Evolutionary conservation across 2,113 vertebrate species (phyloP).

Genomic region (Pollimyrus isidori): DNA sequence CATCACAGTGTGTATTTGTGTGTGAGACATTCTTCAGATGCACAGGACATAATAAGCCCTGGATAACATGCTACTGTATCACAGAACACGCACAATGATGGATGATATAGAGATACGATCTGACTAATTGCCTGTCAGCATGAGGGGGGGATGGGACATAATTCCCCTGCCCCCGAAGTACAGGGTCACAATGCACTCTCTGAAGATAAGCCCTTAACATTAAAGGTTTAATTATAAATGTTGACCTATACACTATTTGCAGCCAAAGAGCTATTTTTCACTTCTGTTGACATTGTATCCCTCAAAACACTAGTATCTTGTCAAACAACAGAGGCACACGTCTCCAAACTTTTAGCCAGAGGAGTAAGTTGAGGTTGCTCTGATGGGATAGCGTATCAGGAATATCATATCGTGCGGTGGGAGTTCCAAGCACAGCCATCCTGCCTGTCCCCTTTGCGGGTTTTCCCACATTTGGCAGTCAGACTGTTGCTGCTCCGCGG

Average conservation of each 20-base stretch:
- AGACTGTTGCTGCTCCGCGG: neutral
- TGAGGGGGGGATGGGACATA: neutral
- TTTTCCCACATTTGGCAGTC: slow-evolving; percentile 6
- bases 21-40: neutral
- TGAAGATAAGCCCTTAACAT: neutral
- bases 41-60: neutral
- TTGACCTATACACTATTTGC: neutral
- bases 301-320: neutral
- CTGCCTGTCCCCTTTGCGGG: neutral
- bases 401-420: neutral
- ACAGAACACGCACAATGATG: neutral
- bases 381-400: neutral
- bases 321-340: neutral
- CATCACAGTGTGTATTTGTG: neutral
- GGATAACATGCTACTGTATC: neutral
- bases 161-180: neutral
- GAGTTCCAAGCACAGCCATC: neutral
- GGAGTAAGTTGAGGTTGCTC: neutral
- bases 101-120: neutral
- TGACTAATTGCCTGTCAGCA: neutral
- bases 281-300: neutral
- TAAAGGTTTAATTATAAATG: neutral
- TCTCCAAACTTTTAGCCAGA: neutral
- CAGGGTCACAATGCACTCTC: neutral
- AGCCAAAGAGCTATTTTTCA: neutral